Base-by-base conservation (phyloP, 2,113 vertebrate genomes). In the Vimba vimba region DNA sequence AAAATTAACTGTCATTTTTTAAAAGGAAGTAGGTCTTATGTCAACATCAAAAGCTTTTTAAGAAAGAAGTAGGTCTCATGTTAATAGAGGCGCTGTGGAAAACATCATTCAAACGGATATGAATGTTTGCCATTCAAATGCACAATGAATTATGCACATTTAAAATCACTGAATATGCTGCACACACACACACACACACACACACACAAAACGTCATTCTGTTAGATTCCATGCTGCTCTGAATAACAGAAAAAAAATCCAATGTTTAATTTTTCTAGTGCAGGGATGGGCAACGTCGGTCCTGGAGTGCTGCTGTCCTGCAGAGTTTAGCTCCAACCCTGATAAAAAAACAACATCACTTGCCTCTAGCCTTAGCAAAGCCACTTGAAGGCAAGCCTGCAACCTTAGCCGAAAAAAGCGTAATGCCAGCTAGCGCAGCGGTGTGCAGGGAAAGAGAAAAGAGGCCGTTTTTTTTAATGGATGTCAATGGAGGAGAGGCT, bases 1-100 rank as follows among this genome's bases (percentile, higher is more conserved):
- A 52, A 79, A 62, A 62, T 25, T 2, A 59, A 62, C 75, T 55
- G 27, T 27, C n/a, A 17, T 75, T 50, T 27, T 59, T 62, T 19
- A 4, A 30, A 5, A 43, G 13, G 25, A 83, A 43, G 66, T 73
- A 83, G 50, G 81, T 83, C 81, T 83, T 55, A n/a, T 25, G 66
- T 43, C 30, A 83, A 73, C 68, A 73, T 57, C 30, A 43, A 23
- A 66, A 8, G 60, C 39, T 27, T 43, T 80, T 81, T 47, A 64
- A 64, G 52, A 47, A 43, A 21, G 77, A 73, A 83, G 33, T 74
- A 39, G 68, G 81, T 55, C 64, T 69, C 45, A 39, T 71, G 47
- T n/a, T 57, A 59, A 39, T 19, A 73, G 68, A 0, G 19, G 19
- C 13, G 4, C 27, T 52, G n/a, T 5, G 15, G 21, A 82, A 69